These are phyloP conservation scores for Uromys caudimaculatus DNA, from an alignment of 2,797 vertebrate species.

Conservation along the genomic window DNA sequence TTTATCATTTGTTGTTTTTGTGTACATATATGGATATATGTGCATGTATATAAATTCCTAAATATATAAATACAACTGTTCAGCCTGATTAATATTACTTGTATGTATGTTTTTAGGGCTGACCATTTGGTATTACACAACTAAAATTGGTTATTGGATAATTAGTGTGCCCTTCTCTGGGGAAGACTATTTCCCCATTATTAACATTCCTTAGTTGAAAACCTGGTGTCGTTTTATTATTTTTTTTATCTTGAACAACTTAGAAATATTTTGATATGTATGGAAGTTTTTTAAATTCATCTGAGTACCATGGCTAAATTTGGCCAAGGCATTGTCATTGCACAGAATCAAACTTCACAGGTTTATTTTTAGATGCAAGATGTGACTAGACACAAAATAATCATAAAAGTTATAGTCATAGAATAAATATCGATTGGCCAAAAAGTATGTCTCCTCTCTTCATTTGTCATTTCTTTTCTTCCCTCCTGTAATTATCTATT, in stretches of 20 bases:
- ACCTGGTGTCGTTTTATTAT: background rate
- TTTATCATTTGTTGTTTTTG: background rate
- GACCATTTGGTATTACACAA: background rate
- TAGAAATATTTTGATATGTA: background rate
- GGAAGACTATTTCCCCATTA: background rate
- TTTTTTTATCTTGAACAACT: background rate
- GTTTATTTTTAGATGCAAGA: constrained; percentile 48
- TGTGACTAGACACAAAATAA: constrained; percentile 11
- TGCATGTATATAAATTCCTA: too few species aligned
- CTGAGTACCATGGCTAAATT: background rate
- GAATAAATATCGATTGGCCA: constrained; percentile 17
- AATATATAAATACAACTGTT: background rate
- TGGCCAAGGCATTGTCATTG: background rate
- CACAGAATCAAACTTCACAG: background rate
- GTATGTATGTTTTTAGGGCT: background rate
- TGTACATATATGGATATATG: background rate
- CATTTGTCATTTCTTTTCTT: background rate
- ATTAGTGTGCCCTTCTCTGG: background rate
- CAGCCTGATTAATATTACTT: background rate
- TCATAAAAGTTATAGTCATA: background rate
- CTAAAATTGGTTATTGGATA: background rate
- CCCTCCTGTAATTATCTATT: background rate
- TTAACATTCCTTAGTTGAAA: background rate
- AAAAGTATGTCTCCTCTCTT: background rate
- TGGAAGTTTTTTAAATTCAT: background rate